A percentile compares a stretch with the other conserved stretches of the same genome.
These are phyloP conservation scores for Nibea albiflora DNA, from an alignment of 2,113 vertebrate species.

Conservation along the genomic window DNA sequence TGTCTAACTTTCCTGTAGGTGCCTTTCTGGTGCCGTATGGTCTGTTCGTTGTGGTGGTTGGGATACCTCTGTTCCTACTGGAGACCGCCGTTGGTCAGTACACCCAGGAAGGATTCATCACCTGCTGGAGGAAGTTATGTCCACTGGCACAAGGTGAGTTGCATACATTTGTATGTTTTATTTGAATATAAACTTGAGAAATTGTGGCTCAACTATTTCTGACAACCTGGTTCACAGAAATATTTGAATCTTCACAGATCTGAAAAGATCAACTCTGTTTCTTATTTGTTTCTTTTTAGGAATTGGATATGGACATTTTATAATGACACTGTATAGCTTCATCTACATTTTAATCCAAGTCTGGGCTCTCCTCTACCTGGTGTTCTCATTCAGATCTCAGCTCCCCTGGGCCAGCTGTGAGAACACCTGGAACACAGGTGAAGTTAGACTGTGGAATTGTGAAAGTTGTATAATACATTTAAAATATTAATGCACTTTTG, in stretches of 20 bases:
- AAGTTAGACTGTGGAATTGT: neutral
- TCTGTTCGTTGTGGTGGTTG: conserved; percentile 38
- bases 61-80: conserved; percentile 58
- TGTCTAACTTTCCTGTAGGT: conserved; percentile 5
- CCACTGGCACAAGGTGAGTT: conserved; percentile 73
- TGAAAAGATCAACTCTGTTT: neutral
- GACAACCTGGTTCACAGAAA: too few relatives aligned
- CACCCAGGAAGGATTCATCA: conserved; percentile 65
- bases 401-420: conserved; percentile 89
- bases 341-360: conserved; percentile 88
- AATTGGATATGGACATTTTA: conserved; percentile 85
- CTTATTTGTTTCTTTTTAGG: conserved; percentile 76
- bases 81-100: conserved; percentile 55
- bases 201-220: too few relatives aligned
- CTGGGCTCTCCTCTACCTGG: conserved; percentile 91
- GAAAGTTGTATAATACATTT: too few relatives aligned
- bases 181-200: too few relatives aligned
- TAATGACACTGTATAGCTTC: conserved; percentile 86
- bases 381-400: conserved; percentile 86
- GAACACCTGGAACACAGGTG: conserved; percentile 92
- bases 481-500: too few relatives aligned
- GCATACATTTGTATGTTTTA: too few relatives aligned
- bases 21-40: conserved; percentile 58
- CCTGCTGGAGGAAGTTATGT: conserved; percentile 57
- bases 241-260: too few relatives aligned